These are phyloP conservation scores for Labeo catla DNA, from an alignment of 2,113 vertebrate genomes.

Conservation along the genomic window DNA sequence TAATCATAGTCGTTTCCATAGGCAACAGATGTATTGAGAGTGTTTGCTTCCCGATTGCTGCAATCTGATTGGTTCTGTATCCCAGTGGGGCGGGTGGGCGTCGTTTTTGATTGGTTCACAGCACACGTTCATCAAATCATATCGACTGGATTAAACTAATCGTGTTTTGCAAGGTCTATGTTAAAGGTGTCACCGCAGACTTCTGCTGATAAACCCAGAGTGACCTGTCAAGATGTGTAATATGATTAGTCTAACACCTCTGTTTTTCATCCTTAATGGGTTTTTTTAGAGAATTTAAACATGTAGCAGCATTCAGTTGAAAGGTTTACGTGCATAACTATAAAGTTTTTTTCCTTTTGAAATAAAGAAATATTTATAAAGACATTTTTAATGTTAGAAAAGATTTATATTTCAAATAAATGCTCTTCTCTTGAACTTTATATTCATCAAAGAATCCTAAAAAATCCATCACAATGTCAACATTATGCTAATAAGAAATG, in stretches of 20 bases:
- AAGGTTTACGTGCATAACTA: background rate
- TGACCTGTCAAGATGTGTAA: background rate
- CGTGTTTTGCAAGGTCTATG: conserved; percentile 43
- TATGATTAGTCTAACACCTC: conserved; percentile 58
- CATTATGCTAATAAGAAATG: background rate
- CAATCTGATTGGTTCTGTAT: conserved; percentile 54
- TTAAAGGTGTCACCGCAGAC: conserved; percentile 24
- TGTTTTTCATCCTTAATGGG: background rate
- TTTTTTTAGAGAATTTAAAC: background rate
- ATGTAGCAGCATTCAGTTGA: background rate
- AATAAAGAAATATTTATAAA: background rate
- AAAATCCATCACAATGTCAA: background rate
- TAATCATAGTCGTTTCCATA: conserved; percentile 45
- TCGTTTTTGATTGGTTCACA: conserved; percentile 62
- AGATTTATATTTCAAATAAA: background rate
- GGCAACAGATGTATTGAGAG: conserved; percentile 53
- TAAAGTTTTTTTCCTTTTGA: too few species aligned
- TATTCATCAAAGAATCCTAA: background rate
- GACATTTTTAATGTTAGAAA: background rate
- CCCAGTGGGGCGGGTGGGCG: background rate
- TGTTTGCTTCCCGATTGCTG: conserved; percentile 37
- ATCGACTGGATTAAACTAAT: conserved; percentile 50
- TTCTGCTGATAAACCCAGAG: background rate
- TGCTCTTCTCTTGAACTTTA: background rate
- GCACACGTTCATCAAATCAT: conserved; percentile 50